Percentiles rank a stretch among this genome's conserved stretches.
phyloP scores from a whole-genome alignment of 2,113 vertebrate genomes.

The Engraulis encrasicolus region DNA sequence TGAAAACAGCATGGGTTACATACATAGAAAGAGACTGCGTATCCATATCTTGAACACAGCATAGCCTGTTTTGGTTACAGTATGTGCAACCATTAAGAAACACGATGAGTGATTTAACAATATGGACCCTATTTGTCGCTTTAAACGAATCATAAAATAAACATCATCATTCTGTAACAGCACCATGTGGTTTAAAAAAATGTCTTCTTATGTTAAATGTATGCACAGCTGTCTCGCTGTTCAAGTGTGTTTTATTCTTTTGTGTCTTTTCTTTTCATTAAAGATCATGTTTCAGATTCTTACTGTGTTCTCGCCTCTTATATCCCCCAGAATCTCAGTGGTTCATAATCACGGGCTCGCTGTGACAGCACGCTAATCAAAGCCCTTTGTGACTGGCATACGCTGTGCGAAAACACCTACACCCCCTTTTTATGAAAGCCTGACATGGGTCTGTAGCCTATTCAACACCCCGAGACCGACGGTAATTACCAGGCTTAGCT shows the following conservation, averaged over 20 bases:
- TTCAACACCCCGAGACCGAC: neutral
- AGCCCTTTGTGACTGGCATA: neutral
- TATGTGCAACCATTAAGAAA: neutral
- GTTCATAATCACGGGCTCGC: neutral
- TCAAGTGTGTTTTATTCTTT: neutral
- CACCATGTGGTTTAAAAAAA: neutral
- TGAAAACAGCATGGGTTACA: neutral
- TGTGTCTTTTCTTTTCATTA: conserved; percentile 12
- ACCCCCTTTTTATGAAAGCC: neutral
- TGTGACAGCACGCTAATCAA: neutral
- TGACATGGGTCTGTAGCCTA: neutral
- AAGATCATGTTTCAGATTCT: conserved; percentile 4
- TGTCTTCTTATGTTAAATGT: neutral
- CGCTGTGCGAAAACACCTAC: neutral
- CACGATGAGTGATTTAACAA: neutral
- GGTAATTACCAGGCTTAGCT: neutral
- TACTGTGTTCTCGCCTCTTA: neutral
- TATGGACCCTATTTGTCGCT: neutral
- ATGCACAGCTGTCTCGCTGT: neutral
- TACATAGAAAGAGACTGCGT: too few relatives aligned
- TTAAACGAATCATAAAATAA: neutral
- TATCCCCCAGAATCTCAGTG: neutral
- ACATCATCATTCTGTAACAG: neutral
- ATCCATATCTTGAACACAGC: neutral
- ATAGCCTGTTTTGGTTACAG: neutral